Evolutionary conservation across 2,888 invertebrate genomes (phyloP).

Genomic region (Oeneis ivallda): DNA sequence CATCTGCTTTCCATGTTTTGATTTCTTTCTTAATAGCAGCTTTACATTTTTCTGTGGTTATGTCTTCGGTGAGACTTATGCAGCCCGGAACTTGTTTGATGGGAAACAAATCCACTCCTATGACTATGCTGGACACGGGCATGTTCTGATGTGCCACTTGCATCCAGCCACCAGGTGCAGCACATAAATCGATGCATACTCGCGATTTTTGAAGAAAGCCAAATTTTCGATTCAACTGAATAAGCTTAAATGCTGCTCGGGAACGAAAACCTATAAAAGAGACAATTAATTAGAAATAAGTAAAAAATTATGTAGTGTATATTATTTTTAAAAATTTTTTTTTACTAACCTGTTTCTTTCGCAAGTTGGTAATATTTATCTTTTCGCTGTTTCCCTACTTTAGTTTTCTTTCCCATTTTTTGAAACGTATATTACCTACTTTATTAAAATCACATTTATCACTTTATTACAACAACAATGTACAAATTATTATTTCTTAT

Average conservation of each 20-base stretch:
- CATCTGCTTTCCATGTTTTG: conserved; percentile 98
- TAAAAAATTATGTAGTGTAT: background rate
- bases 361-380: conserved; percentile 99
- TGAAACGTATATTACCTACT: too few relatives aligned
- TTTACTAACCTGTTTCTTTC: conserved; percentile 94
- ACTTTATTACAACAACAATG: too few relatives aligned
- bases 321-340: background rate
- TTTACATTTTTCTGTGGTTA: conserved; percentile 97
- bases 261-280: conserved; percentile 92
- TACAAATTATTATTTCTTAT: too few relatives aligned
- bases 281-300: background rate
- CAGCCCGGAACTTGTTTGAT: conserved; percentile 94
- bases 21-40: conserved; percentile 90
- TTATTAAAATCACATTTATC: too few relatives aligned
- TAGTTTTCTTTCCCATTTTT: conserved; percentile 95
- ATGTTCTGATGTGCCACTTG: conserved; percentile 98
- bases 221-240: conserved; percentile 98
- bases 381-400: conserved; percentile 98
- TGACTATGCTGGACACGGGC: conserved; percentile 96
- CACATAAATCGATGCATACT: conserved; percentile 98
- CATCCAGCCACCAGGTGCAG: conserved; percentile 99
- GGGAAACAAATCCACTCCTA: conserved; percentile 98
- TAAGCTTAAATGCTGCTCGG: conserved; percentile 99
- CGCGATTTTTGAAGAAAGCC: conserved; percentile 97
- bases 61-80: conserved; percentile 95